Evolutionary conservation across 2,113 vertebrate genomes (phyloP).

Genomic region (Phoenicopterus ruber): DNA sequence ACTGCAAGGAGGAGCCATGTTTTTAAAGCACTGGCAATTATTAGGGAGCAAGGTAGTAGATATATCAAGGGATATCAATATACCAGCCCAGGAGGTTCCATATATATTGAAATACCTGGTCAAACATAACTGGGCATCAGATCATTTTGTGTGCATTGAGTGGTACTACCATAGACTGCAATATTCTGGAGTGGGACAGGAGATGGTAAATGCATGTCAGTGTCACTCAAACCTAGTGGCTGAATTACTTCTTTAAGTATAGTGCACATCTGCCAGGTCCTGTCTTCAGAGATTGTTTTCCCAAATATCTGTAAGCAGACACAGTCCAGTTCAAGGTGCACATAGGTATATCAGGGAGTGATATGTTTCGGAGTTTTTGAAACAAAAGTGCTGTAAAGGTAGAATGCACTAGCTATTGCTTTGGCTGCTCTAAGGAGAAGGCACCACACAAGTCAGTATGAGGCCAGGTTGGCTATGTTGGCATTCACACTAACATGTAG

Average conservation of each 20-base stretch:
- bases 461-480: fast-evolving
- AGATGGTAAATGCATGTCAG: background rate
- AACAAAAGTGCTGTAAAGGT: background rate
- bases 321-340: background rate
- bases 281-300: background rate
- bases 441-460: background rate
- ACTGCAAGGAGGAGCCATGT: background rate
- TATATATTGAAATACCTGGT: background rate
- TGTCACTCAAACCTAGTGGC: background rate
- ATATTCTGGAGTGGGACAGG: background rate
- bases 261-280: background rate
- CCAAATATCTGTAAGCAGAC: background rate
- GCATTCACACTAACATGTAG: background rate
- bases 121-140: background rate
- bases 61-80: background rate
- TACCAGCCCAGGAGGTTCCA: background rate
- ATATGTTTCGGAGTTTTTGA: background rate
- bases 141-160: background rate
- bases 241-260: background rate
- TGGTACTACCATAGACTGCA: background rate
- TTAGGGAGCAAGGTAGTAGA: background rate
- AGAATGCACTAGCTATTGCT: background rate
- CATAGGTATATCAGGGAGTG: background rate
- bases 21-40: background rate
- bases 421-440: background rate